A percentile compares a stretch with the other conserved stretches of the same genome.
Conservation (phyloP, 2,113 vertebrate genomes). For the Oostethus manadensis region DNA sequence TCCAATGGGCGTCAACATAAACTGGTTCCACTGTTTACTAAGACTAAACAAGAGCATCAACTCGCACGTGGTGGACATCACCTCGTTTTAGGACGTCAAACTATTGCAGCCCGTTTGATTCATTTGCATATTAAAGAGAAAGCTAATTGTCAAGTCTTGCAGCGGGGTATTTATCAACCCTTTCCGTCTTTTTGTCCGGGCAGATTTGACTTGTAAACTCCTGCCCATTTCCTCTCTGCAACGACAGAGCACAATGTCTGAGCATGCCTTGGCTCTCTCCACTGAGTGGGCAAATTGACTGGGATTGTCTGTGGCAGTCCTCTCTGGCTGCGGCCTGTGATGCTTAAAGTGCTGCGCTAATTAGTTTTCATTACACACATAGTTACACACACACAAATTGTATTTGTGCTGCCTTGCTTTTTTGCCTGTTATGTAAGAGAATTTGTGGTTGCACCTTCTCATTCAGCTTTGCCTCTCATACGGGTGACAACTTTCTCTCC, state of each 20-base stretch:
- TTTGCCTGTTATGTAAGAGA: conserved; percentile 42
- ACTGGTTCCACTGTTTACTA: neutral
- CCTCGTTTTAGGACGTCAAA: too few relatives aligned
- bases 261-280: conserved; percentile 56
- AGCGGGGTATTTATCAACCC: neutral
- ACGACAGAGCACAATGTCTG: conserved; percentile 48
- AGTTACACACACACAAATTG: neutral
- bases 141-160: conserved; percentile 2
- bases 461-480: conserved; percentile 30
- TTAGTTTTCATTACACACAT: conserved; percentile 55
- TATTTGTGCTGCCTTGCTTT: conserved; percentile 35
- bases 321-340: conserved; percentile 59
- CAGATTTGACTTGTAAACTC: conserved; percentile 8
- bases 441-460: conserved; percentile 29
- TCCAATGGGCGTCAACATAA: neutral
- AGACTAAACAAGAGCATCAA: too few relatives aligned
- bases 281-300: conserved; percentile 66
- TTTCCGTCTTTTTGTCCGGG: conserved; percentile 15
- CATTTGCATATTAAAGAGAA: conserved; percentile 1
- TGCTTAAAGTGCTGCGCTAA: conserved; percentile 68
- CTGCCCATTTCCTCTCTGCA: conserved; percentile 2
- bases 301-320: conserved; percentile 67
- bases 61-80: too few relatives aligned
- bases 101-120: neutral
- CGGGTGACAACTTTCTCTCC: conserved; percentile 27